Evolutionary conservation across 2,113 vertebrate genomes (phyloP).

Genomic region (Colaptes auratus): DNA sequence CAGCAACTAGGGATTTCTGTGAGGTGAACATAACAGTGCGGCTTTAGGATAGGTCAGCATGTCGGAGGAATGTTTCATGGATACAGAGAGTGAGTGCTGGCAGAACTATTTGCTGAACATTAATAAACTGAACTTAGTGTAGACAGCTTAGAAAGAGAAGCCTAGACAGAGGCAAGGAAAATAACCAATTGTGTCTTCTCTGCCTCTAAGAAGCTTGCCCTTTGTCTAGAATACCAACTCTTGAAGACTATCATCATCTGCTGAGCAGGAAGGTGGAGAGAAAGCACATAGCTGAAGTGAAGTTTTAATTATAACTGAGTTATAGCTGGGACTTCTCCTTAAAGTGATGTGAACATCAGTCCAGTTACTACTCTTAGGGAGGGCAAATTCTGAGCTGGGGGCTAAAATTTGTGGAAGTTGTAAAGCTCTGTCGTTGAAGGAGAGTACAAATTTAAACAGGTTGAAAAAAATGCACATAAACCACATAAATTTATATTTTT

Average conservation of each 20-base stretch:
- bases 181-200: neutral
- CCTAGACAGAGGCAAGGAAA: neutral
- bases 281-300: neutral
- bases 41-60: slow-evolving; percentile 29
- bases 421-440: neutral
- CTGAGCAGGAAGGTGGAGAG: neutral
- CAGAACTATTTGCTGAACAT: slow-evolving; percentile 17
- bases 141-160: neutral
- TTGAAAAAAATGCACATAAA: neutral
- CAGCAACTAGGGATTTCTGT: slow-evolving; percentile 36
- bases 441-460: neutral
- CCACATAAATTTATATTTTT: neutral
- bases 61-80: neutral
- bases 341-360: neutral
- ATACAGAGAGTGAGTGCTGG: neutral
- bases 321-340: neutral
- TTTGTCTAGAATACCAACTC: neutral
- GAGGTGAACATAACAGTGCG: slow-evolving; percentile 32
- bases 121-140: neutral
- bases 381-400: neutral
- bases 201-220: neutral
- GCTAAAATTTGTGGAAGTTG: neutral
- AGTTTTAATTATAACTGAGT: neutral
- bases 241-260: neutral
- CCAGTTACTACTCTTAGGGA: neutral